Evolutionary conservation across 1,140 invertebrate species (phyloP).

Genomic region (Apis laboriosa): DNA sequence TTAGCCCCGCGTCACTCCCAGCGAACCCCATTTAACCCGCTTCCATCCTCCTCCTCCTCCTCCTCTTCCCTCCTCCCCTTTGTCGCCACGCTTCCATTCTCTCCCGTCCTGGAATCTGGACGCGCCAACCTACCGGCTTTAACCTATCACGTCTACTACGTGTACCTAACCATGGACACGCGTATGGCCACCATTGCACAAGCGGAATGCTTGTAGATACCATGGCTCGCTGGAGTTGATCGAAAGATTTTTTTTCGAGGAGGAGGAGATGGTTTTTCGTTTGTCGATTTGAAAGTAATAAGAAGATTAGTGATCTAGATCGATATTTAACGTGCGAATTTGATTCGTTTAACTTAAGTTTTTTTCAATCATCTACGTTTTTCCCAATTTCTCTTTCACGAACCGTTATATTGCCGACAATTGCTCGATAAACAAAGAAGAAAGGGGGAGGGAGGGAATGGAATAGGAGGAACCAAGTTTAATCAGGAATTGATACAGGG

Average conservation of each 20-base stretch:
- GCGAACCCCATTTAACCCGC: slow-evolving; percentile 78
- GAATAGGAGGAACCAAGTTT: slow-evolving; percentile 47
- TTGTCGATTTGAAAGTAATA: too few relatives aligned
- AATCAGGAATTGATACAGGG: slow-evolving; percentile 74
- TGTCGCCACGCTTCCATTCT: slow-evolving; percentile 43
- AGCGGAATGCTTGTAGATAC: slow-evolving; percentile 4
- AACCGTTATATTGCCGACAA: too few relatives aligned
- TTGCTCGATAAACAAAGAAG: too few relatives aligned
- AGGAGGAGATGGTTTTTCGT: too few relatives aligned
- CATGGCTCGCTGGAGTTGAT: too few relatives aligned
- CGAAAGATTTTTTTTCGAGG: too few relatives aligned
- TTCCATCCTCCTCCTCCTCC: slow-evolving; percentile 23
- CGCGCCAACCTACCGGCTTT: slow-evolving; percentile 44
- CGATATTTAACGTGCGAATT: too few relatives aligned
- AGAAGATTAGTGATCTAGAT: too few relatives aligned
- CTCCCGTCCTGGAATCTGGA: slow-evolving; percentile 71
- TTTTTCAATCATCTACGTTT: too few relatives aligned
- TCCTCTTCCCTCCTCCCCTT: slow-evolving; percentile 34
- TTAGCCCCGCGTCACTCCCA: slow-evolving; percentile 81
- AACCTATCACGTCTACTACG: neutral
- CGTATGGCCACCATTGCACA: neutral
- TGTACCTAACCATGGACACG: neutral
- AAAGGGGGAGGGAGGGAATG: too few relatives aligned
- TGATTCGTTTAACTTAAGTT: too few relatives aligned
- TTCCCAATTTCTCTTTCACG: too few relatives aligned